Conservation (phyloP, 2,797 vertebrate genomes). For the Gymnodraco acuticeps region DNA sequence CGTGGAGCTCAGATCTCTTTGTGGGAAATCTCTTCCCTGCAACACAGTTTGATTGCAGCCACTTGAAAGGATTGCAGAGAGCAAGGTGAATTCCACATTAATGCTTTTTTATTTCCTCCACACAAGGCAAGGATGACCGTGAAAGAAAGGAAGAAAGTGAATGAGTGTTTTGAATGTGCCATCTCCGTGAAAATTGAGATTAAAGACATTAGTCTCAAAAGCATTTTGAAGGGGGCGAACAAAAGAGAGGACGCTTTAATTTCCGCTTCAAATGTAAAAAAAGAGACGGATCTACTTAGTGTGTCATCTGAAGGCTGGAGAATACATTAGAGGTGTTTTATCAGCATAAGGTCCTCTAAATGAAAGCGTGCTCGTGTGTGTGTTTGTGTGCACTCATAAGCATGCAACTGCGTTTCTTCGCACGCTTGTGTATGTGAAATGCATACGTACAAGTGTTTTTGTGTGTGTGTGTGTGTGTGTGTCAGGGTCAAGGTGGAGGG, state of each 20-base stretch:
- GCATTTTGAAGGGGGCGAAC: conserved; percentile 48
- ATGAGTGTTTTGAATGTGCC: conserved; percentile 67
- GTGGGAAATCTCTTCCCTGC: conserved; percentile 36
- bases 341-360: conserved; percentile 62
- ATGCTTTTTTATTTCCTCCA: conserved; percentile 32
- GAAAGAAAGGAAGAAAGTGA: conserved; percentile 51
- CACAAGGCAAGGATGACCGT: conserved; percentile 27
- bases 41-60: conserved; percentile 57
- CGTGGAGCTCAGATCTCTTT: conserved; percentile 44
- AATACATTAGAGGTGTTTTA: conserved; percentile 84
- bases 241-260: conserved; percentile 79
- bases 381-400: not conserved
- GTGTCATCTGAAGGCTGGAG: conserved; percentile 82
- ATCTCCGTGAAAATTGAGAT: conserved; percentile 80
- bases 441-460: conserved; percentile 27
- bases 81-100: conserved; percentile 46
- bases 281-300: conserved; percentile 71
- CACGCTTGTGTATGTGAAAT: conserved; percentile 47
- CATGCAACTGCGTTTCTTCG: conserved; percentile 42
- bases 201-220: conserved; percentile 86
- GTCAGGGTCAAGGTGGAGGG: conserved; percentile 70
- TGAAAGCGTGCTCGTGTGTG: conserved; percentile 29
- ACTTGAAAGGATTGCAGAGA: conserved; percentile 59
- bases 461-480: conserved; percentile 6
- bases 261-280: conserved; percentile 81